Conservation (phyloP, 2,888 invertebrate genomes). For the Mantis religiosa region DNA sequence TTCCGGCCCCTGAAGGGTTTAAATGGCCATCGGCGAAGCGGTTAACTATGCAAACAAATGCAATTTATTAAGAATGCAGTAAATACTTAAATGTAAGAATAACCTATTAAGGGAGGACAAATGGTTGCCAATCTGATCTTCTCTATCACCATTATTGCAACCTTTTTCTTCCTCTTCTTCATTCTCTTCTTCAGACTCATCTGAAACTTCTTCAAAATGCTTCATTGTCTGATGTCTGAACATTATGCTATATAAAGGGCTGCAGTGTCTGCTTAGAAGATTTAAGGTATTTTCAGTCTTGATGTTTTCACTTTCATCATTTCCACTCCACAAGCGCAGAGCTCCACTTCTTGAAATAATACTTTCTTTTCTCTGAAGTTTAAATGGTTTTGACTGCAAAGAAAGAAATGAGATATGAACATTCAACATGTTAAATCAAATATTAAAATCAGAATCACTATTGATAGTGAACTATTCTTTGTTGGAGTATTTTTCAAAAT, state of each 20-base stretch:
- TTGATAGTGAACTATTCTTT: too few relatives aligned
- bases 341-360: not conserved
- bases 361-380: not conserved
- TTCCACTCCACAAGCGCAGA: not conserved
- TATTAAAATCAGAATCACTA: too few relatives aligned
- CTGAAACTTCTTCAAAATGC: constrained; percentile 5
- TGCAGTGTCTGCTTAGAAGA: constrained; percentile 22
- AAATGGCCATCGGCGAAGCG: too few relatives aligned
- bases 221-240: constrained; percentile 16
- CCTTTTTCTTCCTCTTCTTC: constrained; percentile 21
- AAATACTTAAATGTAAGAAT: not conserved
- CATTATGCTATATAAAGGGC: constrained; percentile 25
- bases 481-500: too few relatives aligned
- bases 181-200: constrained; percentile 22
- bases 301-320: not conserved
- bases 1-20: too few relatives aligned
- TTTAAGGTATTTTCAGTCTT: constrained; percentile 20
- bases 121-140: constrained; percentile 11
- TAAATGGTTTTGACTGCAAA: not conserved
- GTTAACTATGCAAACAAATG: too few relatives aligned
- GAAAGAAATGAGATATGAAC: not conserved
- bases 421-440: too few relatives aligned
- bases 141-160: not conserved
- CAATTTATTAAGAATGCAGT: not conserved
- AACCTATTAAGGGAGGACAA: constrained; percentile 6